Conservation (phyloP, 2,888 invertebrate species). For the Allophyes oxyacanthae region DNA sequence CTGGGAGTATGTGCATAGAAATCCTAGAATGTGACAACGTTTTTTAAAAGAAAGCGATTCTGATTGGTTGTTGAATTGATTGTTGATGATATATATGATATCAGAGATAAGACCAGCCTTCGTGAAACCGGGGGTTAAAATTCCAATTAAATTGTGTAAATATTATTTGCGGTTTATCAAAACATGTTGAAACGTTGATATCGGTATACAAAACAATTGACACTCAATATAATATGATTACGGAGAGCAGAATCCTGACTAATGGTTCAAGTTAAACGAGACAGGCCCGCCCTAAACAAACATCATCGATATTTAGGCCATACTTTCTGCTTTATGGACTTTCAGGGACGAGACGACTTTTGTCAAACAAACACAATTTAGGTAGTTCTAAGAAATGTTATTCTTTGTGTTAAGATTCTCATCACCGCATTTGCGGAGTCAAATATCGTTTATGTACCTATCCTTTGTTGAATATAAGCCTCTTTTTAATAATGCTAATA, state of each 20-base stretch:
- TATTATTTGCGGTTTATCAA: neutral
- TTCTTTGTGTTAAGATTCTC: constrained; percentile 23
- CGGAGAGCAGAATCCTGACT: constrained; percentile 47
- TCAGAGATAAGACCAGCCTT: no score
- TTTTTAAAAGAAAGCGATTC: no score
- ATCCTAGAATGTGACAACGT: no score
- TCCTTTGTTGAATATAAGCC: no score
- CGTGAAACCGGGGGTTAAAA: no score
- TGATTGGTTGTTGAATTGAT: no score
- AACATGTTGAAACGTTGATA: constrained; percentile 18
- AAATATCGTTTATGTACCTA: no score
- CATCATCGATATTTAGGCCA: constrained; percentile 65
- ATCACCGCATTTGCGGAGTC: neutral
- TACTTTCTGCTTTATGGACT: constrained; percentile 54
- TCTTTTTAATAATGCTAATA: no score
- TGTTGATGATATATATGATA: no score
- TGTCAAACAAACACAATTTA: constrained; percentile 48
- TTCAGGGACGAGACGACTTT: constrained; percentile 46
- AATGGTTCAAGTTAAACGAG: constrained; percentile 66
- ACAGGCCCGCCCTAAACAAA: constrained; percentile 65
- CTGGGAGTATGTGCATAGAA: no score
- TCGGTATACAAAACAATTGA: constrained; percentile 17
- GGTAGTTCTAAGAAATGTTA: constrained; percentile 30
- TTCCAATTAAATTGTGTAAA: no score
- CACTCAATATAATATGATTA: constrained; percentile 43